Evolutionary conservation across 2,113 vertebrate species (phyloP).

Genomic region (Neolamprologus tretocephalus): DNA sequence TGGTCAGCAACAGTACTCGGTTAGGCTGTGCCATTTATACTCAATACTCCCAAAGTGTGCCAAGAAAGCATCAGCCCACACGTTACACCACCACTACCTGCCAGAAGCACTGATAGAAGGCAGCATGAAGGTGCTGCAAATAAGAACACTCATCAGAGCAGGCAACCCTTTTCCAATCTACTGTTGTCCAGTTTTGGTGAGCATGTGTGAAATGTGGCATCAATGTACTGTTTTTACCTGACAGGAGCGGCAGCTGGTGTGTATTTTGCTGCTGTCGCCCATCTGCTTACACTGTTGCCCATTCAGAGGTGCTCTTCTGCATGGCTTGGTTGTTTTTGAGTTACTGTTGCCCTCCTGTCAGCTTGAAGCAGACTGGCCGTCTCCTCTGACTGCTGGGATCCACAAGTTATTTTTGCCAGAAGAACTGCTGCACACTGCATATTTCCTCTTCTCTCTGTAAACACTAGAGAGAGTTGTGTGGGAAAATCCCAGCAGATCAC

Average conservation of each 20-base stretch:
- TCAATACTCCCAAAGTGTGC: not conserved
- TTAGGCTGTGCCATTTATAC: not conserved
- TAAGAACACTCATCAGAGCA: not conserved
- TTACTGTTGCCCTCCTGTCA: not conserved
- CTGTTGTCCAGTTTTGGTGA: not conserved
- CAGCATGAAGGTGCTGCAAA: not conserved
- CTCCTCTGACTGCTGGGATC: not conserved
- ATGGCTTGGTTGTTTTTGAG: not conserved
- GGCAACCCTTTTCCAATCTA: not conserved
- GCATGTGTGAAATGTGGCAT: not conserved
- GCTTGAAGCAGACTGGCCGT: not conserved
- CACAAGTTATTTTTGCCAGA: not conserved
- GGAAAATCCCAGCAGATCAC: not conserved
- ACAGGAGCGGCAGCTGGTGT: not conserved
- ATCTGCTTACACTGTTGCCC: not conserved
- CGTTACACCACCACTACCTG: not conserved
- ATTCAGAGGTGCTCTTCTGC: not conserved
- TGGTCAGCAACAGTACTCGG: not conserved
- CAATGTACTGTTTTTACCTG: not conserved
- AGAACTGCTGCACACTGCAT: not conserved
- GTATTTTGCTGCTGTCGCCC: not conserved
- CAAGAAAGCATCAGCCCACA: not conserved
- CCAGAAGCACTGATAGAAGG: not conserved
- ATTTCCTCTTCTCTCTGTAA: not conserved
- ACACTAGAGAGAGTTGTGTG: not conserved